These are phyloP conservation scores for Melikaiella ostensackeni DNA, from an alignment of 2,888 invertebrate species.

Conservation along the genomic window DNA sequence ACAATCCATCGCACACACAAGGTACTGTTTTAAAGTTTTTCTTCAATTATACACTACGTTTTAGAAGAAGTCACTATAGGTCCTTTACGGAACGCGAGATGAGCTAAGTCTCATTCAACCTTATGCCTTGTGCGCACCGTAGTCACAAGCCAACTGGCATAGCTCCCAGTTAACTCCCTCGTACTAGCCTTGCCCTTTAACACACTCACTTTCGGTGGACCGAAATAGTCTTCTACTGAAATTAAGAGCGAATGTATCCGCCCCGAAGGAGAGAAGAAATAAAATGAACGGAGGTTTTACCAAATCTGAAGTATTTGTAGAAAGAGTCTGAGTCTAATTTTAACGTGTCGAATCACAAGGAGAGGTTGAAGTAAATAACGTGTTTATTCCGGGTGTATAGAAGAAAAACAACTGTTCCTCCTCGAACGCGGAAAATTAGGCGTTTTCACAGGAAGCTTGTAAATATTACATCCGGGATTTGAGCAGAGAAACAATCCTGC, in stretches of 20 bases:
- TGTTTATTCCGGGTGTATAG: conserved; percentile 22
- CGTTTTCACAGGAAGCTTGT: conserved; percentile 29
- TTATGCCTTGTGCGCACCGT: conserved; percentile 48
- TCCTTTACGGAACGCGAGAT: conserved; percentile 38
- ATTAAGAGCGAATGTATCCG: conserved; percentile 54
- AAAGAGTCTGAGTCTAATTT: conserved; percentile 36
- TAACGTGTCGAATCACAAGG: conserved; percentile 34
- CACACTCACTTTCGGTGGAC: conserved; percentile 62
- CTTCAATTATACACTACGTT: background rate
- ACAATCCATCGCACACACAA: conserved; percentile 44
- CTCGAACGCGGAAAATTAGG: conserved; percentile 28
- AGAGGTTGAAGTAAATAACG: conserved; percentile 27
- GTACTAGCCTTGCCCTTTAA: conserved; percentile 76
- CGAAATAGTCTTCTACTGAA: conserved; percentile 48
- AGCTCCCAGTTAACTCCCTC: conserved; percentile 61
- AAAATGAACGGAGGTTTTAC: conserved; percentile 28
- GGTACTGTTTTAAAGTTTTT: background rate
- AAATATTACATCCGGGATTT: conserved; percentile 24
- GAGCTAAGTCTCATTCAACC: conserved; percentile 42
- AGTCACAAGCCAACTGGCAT: conserved; percentile 70
- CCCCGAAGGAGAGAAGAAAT: conserved; percentile 43
- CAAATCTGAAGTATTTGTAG: conserved; percentile 36
- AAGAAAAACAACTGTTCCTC: conserved; percentile 34
- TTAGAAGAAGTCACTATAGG: background rate
- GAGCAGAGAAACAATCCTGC: conserved; percentile 31